Evolutionary conservation across 2,797 vertebrate genomes (phyloP).

Genomic region (Rhincodon typus): DNA sequence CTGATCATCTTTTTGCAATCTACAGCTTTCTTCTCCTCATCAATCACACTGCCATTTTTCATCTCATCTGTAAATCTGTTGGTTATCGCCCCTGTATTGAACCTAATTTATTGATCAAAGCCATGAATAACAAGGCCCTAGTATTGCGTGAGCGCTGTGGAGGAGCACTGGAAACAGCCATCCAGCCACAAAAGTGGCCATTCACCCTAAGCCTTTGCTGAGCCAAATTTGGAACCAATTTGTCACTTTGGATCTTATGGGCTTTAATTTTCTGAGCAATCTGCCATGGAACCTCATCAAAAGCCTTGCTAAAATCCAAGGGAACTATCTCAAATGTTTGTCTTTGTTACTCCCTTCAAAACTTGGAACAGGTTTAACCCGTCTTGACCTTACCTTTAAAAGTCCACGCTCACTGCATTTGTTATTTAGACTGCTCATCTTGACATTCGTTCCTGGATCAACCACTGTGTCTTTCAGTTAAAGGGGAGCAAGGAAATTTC

Average conservation of each 20-base stretch:
- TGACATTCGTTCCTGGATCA: background rate
- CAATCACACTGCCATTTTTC: background rate
- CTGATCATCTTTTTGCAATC: too few species aligned
- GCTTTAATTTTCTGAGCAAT: background rate
- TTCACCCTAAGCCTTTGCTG: background rate
- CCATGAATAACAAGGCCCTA: background rate
- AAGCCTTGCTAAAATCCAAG: background rate
- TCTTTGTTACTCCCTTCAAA: background rate
- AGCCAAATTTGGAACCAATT: background rate
- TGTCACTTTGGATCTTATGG: background rate
- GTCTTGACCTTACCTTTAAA: background rate
- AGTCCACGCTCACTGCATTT: background rate
- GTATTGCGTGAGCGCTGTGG: background rate
- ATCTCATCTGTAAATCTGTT: background rate
- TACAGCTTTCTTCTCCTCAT: background rate
- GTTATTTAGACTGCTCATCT: background rate
- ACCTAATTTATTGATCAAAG: background rate
- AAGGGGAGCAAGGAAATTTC: background rate
- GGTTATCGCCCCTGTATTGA: background rate
- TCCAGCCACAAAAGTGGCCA: background rate
- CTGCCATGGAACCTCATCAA: background rate
- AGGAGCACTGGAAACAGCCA: background rate
- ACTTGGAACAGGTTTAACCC: background rate
- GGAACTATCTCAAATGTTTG: background rate
- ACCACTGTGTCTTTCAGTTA: background rate